These are phyloP conservation scores for Dione juno DNA, from an alignment of 2,888 invertebrate genomes.

Conservation along the genomic window DNA sequence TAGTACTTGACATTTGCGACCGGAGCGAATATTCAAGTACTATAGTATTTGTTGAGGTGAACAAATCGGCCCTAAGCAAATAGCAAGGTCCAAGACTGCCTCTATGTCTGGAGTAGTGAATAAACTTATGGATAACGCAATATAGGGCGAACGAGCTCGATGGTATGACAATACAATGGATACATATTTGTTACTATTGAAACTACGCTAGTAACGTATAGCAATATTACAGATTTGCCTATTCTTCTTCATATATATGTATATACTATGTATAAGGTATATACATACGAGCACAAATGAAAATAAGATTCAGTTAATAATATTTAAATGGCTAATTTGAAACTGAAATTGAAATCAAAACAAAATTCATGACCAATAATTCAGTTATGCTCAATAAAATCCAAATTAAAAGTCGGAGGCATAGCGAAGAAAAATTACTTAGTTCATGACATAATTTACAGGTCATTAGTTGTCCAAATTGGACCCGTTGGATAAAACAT, in stretches of 20 bases:
- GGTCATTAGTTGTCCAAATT: constrained; percentile 77
- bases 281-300: constrained; percentile 23
- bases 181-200: constrained; percentile 17
- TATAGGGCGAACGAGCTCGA: constrained; percentile 31
- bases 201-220: not conserved
- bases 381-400: constrained; percentile 44
- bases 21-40: constrained; percentile 44
- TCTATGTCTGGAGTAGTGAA: constrained; percentile 39
- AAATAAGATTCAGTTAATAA: not conserved
- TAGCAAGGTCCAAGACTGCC: constrained; percentile 44
- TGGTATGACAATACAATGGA: constrained; percentile 23
- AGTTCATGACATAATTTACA: constrained; percentile 76
- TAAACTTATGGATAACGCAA: constrained; percentile 28
- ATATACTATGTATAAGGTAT: too few relatives aligned
- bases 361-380: constrained; percentile 33
- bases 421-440: constrained; percentile 67
- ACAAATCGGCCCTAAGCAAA: constrained; percentile 49
- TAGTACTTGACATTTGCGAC: constrained; percentile 46
- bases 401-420: constrained; percentile 50
- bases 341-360: not conserved
- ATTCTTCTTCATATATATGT: too few relatives aligned
- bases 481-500: constrained; percentile 64
- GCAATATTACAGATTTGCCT: too few relatives aligned
- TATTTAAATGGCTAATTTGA: not conserved
- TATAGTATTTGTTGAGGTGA: constrained; percentile 48